Evolutionary conservation across 2,113 vertebrate species (phyloP).

Genomic region (Oreochromis aureus): DNA sequence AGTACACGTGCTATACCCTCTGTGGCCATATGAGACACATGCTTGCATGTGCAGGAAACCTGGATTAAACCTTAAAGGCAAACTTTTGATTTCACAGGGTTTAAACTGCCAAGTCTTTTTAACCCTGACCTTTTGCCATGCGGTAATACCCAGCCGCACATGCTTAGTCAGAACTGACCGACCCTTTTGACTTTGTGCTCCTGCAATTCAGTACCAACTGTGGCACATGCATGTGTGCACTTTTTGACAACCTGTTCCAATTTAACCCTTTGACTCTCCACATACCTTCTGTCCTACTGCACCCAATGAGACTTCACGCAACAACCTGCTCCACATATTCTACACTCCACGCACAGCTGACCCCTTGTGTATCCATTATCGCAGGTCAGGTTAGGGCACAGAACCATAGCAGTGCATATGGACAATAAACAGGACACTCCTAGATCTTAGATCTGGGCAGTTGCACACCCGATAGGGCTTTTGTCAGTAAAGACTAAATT

Average conservation of each 20-base stretch:
- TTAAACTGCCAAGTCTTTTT: constrained; percentile 31
- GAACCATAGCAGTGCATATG: neutral
- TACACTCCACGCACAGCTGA: constrained; percentile 48
- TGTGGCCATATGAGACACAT: neutral
- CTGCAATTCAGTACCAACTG: constrained; percentile 1
- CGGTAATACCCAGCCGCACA: neutral
- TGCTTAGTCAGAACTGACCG: neutral
- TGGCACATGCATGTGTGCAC: neutral
- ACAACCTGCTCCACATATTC: constrained; percentile 40
- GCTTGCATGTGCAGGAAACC: neutral
- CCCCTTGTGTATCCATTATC: constrained; percentile 22
- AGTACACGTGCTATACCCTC: neutral
- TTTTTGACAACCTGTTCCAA: constrained; percentile 40
- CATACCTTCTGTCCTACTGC: constrained; percentile 24
- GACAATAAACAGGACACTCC: neutral
- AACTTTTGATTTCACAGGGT: constrained; percentile 16
- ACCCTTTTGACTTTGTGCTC: constrained; percentile 8
- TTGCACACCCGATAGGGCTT: neutral
- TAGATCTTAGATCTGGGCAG: constrained; percentile 13
- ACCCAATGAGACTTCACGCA: constrained; percentile 8
- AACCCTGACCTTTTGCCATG: constrained; percentile 1
- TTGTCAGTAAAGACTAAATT: neutral
- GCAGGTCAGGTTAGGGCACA: constrained; percentile 14
- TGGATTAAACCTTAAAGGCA: neutral
- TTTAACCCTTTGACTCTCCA: constrained; percentile 57